Conservation (phyloP, 2,797 vertebrate genomes). For the Champsocephalus gunnari region DNA sequence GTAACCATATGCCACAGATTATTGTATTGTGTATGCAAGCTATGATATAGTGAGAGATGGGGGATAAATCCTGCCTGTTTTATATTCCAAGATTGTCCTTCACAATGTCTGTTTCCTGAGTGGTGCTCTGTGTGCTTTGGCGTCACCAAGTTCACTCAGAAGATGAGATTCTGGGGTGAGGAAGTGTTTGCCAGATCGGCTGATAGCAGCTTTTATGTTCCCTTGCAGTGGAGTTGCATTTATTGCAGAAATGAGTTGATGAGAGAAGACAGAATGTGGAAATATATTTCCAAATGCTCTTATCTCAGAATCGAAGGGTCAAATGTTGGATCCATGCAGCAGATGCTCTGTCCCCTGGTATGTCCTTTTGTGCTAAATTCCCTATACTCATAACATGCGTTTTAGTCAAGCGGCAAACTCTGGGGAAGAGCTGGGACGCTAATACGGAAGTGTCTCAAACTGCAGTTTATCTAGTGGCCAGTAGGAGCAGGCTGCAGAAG, state of each 20-base stretch:
- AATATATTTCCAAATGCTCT: constrained; percentile 26
- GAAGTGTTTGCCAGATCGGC: constrained; percentile 28
- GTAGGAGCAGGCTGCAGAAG: no score
- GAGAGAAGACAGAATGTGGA: constrained; percentile 29
- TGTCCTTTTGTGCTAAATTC: constrained; percentile 47
- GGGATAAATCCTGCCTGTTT: background rate
- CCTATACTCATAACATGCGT: background rate
- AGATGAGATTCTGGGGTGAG: constrained; percentile 26
- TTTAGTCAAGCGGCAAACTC: background rate
- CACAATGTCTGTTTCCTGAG: constrained; percentile 1
- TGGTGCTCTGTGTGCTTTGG: constrained; percentile 3
- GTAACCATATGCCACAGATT: constrained; percentile 37
- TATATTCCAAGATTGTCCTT: background rate
- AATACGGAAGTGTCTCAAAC: no score
- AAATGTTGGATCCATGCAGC: constrained; percentile 11
- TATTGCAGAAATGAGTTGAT: constrained; percentile 42
- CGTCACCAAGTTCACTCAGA: constrained; percentile 20
- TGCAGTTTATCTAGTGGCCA: no score
- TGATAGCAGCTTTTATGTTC: constrained; percentile 36
- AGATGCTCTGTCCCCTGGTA: background rate
- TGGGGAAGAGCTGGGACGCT: no score
- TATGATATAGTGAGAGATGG: background rate
- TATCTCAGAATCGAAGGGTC: constrained; percentile 40
- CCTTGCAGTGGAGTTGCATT: constrained; percentile 13
- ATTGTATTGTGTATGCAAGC: constrained; percentile 30